Percentiles rank a stretch among this genome's conserved stretches.
phyloP scores from a whole-genome alignment of 2,888 invertebrate genomes.

The Trichacis sp. region DNA sequence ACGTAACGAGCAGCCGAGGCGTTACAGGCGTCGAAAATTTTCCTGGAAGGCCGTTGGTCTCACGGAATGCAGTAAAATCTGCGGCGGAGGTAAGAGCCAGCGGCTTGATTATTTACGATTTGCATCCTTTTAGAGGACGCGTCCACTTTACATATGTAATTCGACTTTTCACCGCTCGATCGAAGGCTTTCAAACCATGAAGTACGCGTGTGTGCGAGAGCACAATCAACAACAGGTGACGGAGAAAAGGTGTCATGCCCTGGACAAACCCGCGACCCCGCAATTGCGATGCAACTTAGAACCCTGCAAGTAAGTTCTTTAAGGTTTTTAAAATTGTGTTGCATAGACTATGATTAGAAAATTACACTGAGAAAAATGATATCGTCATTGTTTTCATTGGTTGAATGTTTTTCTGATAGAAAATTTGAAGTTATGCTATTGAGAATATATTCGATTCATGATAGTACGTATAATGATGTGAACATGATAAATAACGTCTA shows the following conservation, averaged over 20 bases:
- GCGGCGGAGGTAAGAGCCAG: slow-evolving; percentile 78
- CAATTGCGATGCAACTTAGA: slow-evolving; percentile 78
- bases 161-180: slow-evolving; percentile 6
- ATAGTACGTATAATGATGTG: too few species aligned
- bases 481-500: too few species aligned
- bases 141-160: slow-evolving; percentile 13
- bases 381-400: too few species aligned
- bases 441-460: too few species aligned
- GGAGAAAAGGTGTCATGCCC: slow-evolving; percentile 76
- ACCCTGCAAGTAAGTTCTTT: slow-evolving; percentile 76
- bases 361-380: too few species aligned
- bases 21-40: slow-evolving; percentile 71
- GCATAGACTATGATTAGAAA: too few species aligned
- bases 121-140: slow-evolving; percentile 6
- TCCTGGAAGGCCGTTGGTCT: slow-evolving; percentile 84
- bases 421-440: too few species aligned
- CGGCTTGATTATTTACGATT: slow-evolving; percentile 13
- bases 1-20: slow-evolving; percentile 39
- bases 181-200: slow-evolving; percentile 77
- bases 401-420: too few species aligned
- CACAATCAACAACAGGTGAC: slow-evolving; percentile 74
- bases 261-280: slow-evolving; percentile 72
- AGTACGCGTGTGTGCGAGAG: slow-evolving; percentile 80
- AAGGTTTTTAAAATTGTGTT: too few species aligned
- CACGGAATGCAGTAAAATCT: slow-evolving; percentile 83